Evolutionary conservation across 2,797 vertebrate genomes (phyloP).

Genomic region (Selene dorsalis): DNA sequence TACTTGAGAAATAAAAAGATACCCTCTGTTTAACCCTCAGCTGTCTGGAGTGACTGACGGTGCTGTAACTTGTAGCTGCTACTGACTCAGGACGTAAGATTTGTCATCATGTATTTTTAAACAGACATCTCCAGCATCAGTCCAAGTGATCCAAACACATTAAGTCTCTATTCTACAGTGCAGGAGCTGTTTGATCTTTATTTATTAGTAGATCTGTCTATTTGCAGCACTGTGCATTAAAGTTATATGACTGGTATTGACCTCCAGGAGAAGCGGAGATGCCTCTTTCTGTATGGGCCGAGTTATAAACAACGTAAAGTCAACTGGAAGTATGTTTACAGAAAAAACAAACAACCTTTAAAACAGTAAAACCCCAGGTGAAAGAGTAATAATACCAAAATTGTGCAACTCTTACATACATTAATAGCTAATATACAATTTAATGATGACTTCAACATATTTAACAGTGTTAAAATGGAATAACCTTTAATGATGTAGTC

Average conservation of each 20-base stretch:
- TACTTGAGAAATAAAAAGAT: constrained; percentile 13
- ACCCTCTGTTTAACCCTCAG: constrained; percentile 36
- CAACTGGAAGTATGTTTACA: not conserved
- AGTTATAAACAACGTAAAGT: not conserved
- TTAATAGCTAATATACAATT: not conserved
- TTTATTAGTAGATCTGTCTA: not conserved
- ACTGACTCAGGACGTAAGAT: constrained; percentile 34
- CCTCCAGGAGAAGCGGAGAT: not conserved
- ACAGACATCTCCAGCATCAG: constrained; percentile 9
- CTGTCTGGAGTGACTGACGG: not conserved
- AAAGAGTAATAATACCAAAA: no score
- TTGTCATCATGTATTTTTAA: constrained; percentile 65
- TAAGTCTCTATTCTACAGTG: not conserved
- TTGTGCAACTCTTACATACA: not conserved
- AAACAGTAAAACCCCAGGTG: no score
- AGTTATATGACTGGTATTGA: not conserved
- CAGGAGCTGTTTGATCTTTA: not conserved
- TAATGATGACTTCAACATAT: not conserved
- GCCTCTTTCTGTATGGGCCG: not conserved
- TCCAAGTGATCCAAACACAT: not conserved
- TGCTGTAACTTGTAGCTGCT: constrained; percentile 28
- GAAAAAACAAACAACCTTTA: not conserved
- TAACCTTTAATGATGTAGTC: no score
- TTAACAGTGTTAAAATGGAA: not conserved
- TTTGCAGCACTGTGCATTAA: constrained; percentile 1